These are phyloP conservation scores for Liposcelis brunnea DNA, from an alignment of 2,888 invertebrate species.

Conservation along the genomic window DNA sequence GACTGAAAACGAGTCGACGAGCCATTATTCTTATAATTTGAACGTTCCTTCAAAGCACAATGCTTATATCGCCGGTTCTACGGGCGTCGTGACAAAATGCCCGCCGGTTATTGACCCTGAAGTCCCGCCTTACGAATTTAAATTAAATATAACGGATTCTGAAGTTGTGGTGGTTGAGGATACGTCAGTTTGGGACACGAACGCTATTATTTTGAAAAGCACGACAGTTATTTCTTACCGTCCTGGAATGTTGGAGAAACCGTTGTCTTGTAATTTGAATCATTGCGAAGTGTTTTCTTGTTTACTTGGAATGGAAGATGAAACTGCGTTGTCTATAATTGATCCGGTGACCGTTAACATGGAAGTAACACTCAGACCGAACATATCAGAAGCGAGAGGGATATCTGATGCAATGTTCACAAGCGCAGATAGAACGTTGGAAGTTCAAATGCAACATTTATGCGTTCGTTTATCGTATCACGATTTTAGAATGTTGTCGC, in stretches of 20 bases:
- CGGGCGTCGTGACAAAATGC: constrained; percentile 3
- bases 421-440: constrained; percentile 17
- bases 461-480: constrained; percentile 80
- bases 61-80: not conserved
- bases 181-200: constrained; percentile 70
- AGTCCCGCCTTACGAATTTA: constrained; percentile 51
- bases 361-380: constrained; percentile 30
- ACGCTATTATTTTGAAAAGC: constrained; percentile 84
- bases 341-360: constrained; percentile 78
- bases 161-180: constrained; percentile 91
- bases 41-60: not conserved
- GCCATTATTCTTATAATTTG: not conserved
- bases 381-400: not conserved
- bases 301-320: constrained; percentile 75
- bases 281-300: constrained; percentile 88
- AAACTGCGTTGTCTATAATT: constrained; percentile 84
- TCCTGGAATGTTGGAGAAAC: constrained; percentile 45
- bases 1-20: constrained; percentile 17
- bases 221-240: constrained; percentile 77
- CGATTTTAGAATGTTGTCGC: constrained; percentile 79
- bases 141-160: constrained; percentile 86
- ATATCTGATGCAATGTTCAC: constrained; percentile 3
- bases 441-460: constrained; percentile 52
- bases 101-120: constrained; percentile 5
- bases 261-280: constrained; percentile 71